phyloP scores from a whole-genome alignment of 2,113 vertebrate genomes.

The Bos javanicus region DNA sequence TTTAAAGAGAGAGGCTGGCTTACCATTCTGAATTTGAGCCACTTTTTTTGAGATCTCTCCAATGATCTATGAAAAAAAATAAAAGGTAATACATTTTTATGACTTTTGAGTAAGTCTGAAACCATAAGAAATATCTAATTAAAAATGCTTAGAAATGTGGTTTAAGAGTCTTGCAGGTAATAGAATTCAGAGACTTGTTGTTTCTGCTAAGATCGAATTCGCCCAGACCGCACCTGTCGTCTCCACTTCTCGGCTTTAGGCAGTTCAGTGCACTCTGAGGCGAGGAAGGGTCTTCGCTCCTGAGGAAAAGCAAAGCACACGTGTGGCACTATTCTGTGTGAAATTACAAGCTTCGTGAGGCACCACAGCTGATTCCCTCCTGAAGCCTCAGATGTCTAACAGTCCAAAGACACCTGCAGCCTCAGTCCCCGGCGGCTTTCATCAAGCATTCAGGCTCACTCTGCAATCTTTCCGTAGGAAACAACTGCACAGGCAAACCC shows the following conservation, averaged over 20 bases:
- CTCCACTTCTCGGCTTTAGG: conserved; percentile 99
- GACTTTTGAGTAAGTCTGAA: not conserved
- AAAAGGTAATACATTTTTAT: not conserved
- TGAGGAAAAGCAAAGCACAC: conserved; percentile 64
- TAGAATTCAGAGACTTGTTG: not conserved
- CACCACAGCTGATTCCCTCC: not conserved
- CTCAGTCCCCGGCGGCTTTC: not conserved
- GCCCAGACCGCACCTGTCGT: conserved; percentile 85
- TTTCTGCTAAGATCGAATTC: not conserved
- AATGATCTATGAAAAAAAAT: conserved; percentile 88
- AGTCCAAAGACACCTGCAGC: not conserved
- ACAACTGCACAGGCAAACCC: not conserved
- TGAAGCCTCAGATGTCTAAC: not conserved
- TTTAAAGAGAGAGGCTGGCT: conserved; percentile 57
- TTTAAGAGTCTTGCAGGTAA: not conserved
- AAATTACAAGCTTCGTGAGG: not conserved
- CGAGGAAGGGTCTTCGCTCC: conserved; percentile 96
- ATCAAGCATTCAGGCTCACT: not conserved
- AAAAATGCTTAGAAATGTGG: not conserved
- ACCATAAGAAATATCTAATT: not conserved
- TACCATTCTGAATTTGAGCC: conserved; percentile 98
- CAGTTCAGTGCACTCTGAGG: conserved; percentile 94
- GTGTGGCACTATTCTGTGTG: rapidly evolving
- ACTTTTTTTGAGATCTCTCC: conserved; percentile 99
- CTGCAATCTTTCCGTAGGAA: not conserved